Evolutionary conservation across 2,113 vertebrate genomes (phyloP), one percentile per base, ranked within the genome.

Genomic region (Typhlomys cinereus): DNA sequence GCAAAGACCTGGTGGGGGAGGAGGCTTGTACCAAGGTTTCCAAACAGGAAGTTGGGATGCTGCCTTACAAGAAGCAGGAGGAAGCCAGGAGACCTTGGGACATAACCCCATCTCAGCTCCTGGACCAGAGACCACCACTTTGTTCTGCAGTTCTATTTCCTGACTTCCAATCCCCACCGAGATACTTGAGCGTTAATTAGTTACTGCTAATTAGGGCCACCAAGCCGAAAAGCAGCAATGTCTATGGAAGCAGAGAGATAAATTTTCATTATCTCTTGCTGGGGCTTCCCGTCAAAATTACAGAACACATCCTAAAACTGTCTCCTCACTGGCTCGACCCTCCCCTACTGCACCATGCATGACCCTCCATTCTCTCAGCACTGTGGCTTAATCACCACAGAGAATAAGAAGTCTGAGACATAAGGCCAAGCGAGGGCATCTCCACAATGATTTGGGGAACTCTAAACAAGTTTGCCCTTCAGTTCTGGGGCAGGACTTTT

Each of bases 101-200:
- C 52, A 15, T 34, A 67, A 73, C 81, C 66, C 50, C 62, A n/a
- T 48, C 59, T 52, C 71, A 31, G 0, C 1, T 74, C 25, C 41
- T 93, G 46, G 80, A 29, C 29, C 41, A 34, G 25, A 76, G 67
- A 74, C 76, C 91, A 44, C 29, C 61, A 75, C 36, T 87, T 81
- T 88, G 57, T 62, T 89, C 84, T 87, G 13, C 34, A 29, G 48
- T 46, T 85, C 54, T 12, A 0, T 52, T 92, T 46, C 29, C 46
- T 92, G 71, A 69, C 62, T 78, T 57, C 29, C 52, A 81, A 41
- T 74, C 46, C 54, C 46, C 36, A 67, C 52, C 57, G 79, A 76
- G 27, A 48, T 69, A 18, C 80, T 15, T 66, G 41, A 95, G 83
- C 36, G 59, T 70, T 81, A 64, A 84, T 95, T 91, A 89, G 67